Percentiles rank a stretch among this genome's conserved stretches.
phyloP scores from a whole-genome alignment of 1,140 invertebrate species.

The Lamellibrachia luymesi region DNA sequence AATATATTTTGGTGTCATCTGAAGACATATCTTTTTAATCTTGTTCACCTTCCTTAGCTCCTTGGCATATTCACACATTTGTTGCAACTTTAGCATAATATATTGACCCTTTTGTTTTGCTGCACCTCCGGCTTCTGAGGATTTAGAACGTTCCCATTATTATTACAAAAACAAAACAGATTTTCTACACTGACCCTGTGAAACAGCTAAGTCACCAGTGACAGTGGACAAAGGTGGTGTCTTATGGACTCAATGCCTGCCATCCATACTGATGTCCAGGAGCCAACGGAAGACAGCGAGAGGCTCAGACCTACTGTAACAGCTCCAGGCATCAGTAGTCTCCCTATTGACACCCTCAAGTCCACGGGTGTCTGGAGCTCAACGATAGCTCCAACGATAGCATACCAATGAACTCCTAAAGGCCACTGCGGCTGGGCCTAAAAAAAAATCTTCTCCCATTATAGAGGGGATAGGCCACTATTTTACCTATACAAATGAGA shows the following conservation, averaged over 20 bases:
- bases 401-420: neutral
- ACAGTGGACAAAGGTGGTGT: neutral
- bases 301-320: neutral
- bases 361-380: neutral
- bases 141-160: too few relatives aligned
- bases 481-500: neutral
- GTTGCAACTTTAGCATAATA: too few relatives aligned
- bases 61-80: too few relatives aligned
- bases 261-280: neutral
- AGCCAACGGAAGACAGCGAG: neutral
- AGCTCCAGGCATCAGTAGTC: neutral
- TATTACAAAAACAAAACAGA: too few relatives aligned
- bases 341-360: neutral
- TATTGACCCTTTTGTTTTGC: too few relatives aligned
- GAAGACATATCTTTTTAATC: too few relatives aligned
- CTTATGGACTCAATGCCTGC: neutral
- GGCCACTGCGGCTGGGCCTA: neutral
- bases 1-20: too few relatives aligned
- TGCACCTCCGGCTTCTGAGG: too few relatives aligned
- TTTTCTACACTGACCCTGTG: too few relatives aligned
- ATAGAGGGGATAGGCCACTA: neutral
- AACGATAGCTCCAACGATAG: neutral
- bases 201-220: neutral
- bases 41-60: too few relatives aligned
- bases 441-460: neutral